Percentiles rank a stretch among this genome's conserved stretches.
Evolutionary conservation across 92 coral and sea anemone species (phyloP).

Genomic region (Zoanthus sociatus): DNA sequence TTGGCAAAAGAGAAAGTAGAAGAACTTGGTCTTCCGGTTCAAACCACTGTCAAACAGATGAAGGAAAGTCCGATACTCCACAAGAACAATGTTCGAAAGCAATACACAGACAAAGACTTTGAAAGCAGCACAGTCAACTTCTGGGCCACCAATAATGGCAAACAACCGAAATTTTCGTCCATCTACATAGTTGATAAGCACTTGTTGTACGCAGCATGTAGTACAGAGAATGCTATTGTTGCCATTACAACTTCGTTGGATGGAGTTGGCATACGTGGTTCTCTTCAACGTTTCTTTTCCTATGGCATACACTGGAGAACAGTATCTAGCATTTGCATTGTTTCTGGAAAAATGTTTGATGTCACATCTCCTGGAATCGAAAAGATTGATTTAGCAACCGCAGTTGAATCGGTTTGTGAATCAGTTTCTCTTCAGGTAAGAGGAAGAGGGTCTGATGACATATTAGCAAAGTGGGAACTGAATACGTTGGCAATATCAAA

Average conservation of each 20-base stretch:
- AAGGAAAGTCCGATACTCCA: constrained; percentile 27
- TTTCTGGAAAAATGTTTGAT: constrained; percentile 35
- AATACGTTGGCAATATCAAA: no score
- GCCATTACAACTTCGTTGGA: constrained; percentile 9
- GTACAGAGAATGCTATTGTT: constrained; percentile 33
- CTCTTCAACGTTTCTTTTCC: constrained; percentile 26
- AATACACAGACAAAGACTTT: constrained; percentile 9
- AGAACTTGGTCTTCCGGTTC: constrained; percentile 36
- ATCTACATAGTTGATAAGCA: constrained; percentile 21
- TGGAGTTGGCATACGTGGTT: neutral
- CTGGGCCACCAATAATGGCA: constrained; percentile 22
- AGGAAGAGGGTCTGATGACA: constrained; percentile 47
- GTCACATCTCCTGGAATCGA: constrained; percentile 34
- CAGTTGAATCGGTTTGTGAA: constrained; percentile 9
- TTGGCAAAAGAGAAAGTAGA: constrained; percentile 37
- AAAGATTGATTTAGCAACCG: constrained; percentile 39
- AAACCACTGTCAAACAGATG: constrained; percentile 44
- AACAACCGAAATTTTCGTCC: constrained; percentile 40
- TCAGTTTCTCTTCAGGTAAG: neutral
- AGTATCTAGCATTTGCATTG: constrained; percentile 36
- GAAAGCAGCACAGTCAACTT: constrained; percentile 39
- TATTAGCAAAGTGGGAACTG: no score
- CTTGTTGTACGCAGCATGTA: constrained; percentile 50
- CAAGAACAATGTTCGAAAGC: no score
- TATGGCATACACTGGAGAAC: constrained; percentile 51